Evolutionary conservation across 2,888 invertebrate species (phyloP).

Genomic region (Drosophila dives): DNA sequence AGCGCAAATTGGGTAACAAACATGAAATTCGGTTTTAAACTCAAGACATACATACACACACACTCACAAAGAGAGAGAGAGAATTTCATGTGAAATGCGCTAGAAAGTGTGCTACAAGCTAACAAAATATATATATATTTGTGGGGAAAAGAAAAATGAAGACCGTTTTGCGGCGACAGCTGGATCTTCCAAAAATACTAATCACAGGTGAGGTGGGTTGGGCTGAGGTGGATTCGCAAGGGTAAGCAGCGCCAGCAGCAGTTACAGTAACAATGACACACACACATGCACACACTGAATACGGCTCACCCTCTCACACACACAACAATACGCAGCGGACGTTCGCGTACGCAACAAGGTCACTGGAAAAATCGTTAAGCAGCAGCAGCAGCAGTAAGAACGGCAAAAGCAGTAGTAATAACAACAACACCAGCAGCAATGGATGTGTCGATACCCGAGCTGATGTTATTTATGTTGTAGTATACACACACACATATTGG

Average conservation of each 20-base stretch:
- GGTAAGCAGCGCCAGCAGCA: conserved; percentile 49
- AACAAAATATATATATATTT: conserved; percentile 11
- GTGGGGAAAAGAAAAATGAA: conserved; percentile 23
- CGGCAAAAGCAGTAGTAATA: conserved; percentile 39
- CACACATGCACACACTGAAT: conserved; percentile 16
- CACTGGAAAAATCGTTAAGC: conserved; percentile 85
- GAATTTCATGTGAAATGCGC: conserved; percentile 35
- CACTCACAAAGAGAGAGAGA: background rate
- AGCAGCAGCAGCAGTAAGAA: conserved; percentile 52
- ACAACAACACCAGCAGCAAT: conserved; percentile 23
- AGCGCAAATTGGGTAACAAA: conserved; percentile 29
- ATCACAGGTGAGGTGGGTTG: conserved; percentile 38
- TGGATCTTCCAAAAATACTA: conserved; percentile 51
- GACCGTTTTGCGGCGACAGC: conserved; percentile 41
- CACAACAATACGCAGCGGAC: conserved; percentile 61
- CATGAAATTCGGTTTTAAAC: conserved; percentile 20
- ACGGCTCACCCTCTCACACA: conserved; percentile 18
- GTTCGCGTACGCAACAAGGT: conserved; percentile 84
- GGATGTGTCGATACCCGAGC: conserved; percentile 50
- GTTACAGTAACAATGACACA: conserved; percentile 43
- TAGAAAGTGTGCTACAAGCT: conserved; percentile 61
- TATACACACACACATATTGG: conserved; percentile 40
- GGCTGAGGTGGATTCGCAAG: conserved; percentile 56
- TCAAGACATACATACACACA: conserved; percentile 18
- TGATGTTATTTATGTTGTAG: conserved; percentile 25